Conservation (phyloP, 2,888 invertebrate species). For the Leucozona laternaria region DNA sequence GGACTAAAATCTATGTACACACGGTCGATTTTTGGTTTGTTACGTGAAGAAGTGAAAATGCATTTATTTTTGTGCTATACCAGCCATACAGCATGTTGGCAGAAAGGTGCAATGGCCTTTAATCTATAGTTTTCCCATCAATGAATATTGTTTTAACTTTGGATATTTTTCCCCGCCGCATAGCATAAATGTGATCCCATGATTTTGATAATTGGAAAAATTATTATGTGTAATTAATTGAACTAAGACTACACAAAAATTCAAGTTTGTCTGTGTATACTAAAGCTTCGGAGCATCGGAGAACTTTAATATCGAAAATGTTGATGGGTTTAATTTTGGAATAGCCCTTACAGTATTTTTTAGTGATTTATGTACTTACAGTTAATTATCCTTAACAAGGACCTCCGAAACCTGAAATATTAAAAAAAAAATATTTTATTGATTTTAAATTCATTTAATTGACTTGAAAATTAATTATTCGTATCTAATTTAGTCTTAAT, state of each 20-base stretch:
- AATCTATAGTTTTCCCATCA: constrained; percentile 48
- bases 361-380: neutral
- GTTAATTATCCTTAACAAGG: neutral
- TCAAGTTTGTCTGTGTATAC: too few species aligned
- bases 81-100: neutral
- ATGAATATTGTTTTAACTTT: constrained; percentile 7
- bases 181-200: neutral
- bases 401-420: neutral
- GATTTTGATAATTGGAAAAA: neutral
- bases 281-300: too few species aligned
- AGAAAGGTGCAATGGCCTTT: constrained; percentile 57
- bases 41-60: constrained; percentile 46
- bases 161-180: neutral
- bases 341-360: too few species aligned
- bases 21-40: constrained; percentile 55
- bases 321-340: too few species aligned
- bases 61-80: constrained; percentile 41
- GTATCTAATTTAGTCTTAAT: too few species aligned
- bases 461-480: too few species aligned
- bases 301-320: too few species aligned
- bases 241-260: too few species aligned
- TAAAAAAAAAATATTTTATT: neutral
- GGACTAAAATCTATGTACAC: constrained; percentile 62
- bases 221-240: too few species aligned
- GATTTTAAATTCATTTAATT: too few species aligned